Base-by-base conservation (phyloP, 2,888 invertebrate species). In the Meganola albula region DNA sequence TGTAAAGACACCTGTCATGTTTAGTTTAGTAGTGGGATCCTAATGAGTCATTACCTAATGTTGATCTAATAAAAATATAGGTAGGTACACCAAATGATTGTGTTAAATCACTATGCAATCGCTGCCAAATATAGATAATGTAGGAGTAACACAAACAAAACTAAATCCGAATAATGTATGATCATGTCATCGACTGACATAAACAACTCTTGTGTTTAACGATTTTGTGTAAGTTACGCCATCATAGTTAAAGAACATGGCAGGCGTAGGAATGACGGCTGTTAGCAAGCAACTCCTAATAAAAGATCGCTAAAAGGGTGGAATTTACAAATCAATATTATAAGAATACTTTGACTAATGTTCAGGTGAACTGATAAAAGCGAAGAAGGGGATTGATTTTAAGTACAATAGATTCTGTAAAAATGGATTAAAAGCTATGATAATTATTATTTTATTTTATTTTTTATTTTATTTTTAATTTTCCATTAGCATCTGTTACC, bases 261-360 rank as follows among this genome's bases (percentile, higher is more conserved):
- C 14, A 26, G 14, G 46, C 54, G 56, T 59, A 51, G 47, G 54
- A 59, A 58, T 29, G 37, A 27, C 47, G 25, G 27, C 32, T 44
- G 41, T 49, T 48, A 44, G 42, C 44, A 40, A 44, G 49, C 47
- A 43, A 31, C 45, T 48, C 44, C 54, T 51, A 48, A 54, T 53
- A 56, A 45, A 53, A 49, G 50, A 38, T 29, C 37, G 48, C 48
- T 55, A 58, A 61, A 53, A 56, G 55, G 54, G 48, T 45, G 22
- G 35, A 44, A 26, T 53, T 52, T 53, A 53, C 59, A 48, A 42
- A 48, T 48, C 50, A 35, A 35, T 36, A 40, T 43, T 40, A 48
- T 50, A 50, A 53, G 46, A 42, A 47, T 48, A 43, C 47, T 48
- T 55, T 48, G 49, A 58, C 58, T 44, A 45, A 44, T 47, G 55